These are phyloP conservation scores for Luidia sarsii DNA, from an alignment of 53 echinoderm and acorn worm species.

Conservation along the genomic window DNA sequence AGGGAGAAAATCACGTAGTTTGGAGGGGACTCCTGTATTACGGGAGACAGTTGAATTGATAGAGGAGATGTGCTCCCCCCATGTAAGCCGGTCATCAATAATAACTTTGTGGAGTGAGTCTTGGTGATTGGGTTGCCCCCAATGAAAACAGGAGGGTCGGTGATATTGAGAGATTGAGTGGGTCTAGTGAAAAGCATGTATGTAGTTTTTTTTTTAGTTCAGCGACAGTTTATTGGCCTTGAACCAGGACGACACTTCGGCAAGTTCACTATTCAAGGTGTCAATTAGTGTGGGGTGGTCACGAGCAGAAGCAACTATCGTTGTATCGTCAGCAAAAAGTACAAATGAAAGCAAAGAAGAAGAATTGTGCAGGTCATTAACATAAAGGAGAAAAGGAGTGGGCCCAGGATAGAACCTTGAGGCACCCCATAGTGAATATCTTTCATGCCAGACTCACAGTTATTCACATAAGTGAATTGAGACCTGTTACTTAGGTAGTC, in stretches of 20 bases:
- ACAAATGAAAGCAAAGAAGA: not conserved
- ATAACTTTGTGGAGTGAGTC: not conserved
- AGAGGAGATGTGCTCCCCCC: conserved; percentile 10
- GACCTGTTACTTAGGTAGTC: too few species aligned
- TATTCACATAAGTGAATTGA: too few species aligned
- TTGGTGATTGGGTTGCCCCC: not conserved
- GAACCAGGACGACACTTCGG: conserved; percentile 4
- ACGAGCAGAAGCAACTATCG: not conserved
- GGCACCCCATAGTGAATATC: too few species aligned
- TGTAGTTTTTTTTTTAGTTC: not conserved
- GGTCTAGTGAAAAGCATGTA: not conserved
- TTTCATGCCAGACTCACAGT: too few species aligned
- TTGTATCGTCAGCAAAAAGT: conserved; percentile 18
- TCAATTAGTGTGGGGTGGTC: not conserved
- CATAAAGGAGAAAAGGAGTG: not conserved
- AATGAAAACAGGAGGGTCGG: not conserved
- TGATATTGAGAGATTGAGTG: not conserved
- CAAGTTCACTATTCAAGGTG: conserved; percentile 3
- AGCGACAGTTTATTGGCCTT: conserved; percentile 3
- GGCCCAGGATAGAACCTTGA: too few species aligned
- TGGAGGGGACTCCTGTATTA: not conserved
- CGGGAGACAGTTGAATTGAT: not conserved
- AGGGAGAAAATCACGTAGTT: conserved; percentile 8
- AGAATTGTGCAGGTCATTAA: not conserved
- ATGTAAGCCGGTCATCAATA: not conserved